These are phyloP conservation scores for Sebastes baramenuke DNA, from an alignment of 2,797 vertebrate species.

Conservation along the genomic window DNA sequence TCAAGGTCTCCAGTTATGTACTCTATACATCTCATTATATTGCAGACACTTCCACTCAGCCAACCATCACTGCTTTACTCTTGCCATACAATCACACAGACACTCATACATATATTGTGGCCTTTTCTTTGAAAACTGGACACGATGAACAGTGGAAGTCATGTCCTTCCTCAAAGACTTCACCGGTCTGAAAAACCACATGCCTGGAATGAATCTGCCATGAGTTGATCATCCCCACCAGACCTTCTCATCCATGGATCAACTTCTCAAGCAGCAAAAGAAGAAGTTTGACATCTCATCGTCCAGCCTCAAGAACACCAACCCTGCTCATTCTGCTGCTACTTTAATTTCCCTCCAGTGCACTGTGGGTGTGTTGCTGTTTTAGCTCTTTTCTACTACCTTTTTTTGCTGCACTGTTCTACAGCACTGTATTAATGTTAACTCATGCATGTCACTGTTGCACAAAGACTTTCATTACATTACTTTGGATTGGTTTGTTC, in stretches of 20 bases:
- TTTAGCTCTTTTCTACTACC: constrained; percentile 30
- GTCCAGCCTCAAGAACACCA: constrained; percentile 3
- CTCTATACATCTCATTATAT: not conserved
- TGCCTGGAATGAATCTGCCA: not conserved
- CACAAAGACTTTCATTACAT: constrained; percentile 53
- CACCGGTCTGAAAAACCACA: not conserved
- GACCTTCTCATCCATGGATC: constrained; percentile 14
- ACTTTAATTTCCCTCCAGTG: constrained; percentile 37
- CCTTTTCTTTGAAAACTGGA: not conserved
- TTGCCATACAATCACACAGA: not conserved
- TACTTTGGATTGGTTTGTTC: constrained; percentile 37
- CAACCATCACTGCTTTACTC: not conserved
- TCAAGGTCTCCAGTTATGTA: not conserved
- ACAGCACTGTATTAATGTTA: constrained; percentile 32
- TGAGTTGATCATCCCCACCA: not conserved
- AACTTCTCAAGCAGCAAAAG: constrained; percentile 14
- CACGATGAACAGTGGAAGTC: not conserved
- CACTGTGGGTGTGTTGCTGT: constrained; percentile 62
- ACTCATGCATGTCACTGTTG: constrained; percentile 72
- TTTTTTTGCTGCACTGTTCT: constrained; percentile 36
- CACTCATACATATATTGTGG: not conserved
- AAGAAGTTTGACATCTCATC: constrained; percentile 17
- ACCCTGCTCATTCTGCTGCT: constrained; percentile 11
- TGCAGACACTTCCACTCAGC: not conserved
- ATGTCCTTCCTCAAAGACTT: not conserved